Evolutionary conservation across 2,113 vertebrate genomes (phyloP), one percentile per base, ranked within the genome.

Genomic region (Porphyrio hochstetteri): DNA sequence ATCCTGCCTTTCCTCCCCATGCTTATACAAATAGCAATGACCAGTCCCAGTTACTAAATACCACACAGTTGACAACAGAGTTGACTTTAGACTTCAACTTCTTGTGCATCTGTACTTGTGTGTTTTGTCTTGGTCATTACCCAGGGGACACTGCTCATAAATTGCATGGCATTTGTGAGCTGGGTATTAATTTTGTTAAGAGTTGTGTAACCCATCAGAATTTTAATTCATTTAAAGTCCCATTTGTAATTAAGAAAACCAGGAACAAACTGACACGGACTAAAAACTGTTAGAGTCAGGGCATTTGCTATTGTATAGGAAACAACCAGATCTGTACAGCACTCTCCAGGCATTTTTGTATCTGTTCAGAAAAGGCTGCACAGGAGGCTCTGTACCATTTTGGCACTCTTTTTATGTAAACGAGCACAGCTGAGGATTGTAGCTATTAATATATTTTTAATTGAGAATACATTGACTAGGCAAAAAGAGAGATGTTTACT

Each of bases 401-500:
- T 90, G 67, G 17, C n/a, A 17, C 11, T 88, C 52, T 52, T 80
- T 57, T 76, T 59, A 63, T 88, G 74, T 38, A 86, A 80, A 85
- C 81, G 59, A 86, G 61, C 35, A 40, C 56, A 65, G 70, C 61
- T 74, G 79, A 88, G 40, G 28, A 53, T 74, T 82, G 36, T 90
- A 23, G 52, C 44, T 92, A 72, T 90, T 83, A 88, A 86, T 88
- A 36, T 74, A 59, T 79, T 91, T 94, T 89, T 71, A 92, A 92
- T 88, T 63, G 84, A 61, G 50, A 77, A 33, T 63, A 36, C 76
- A 72, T 79, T 92, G 83, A 52, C 53, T 80, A 83, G 74, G 84
- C 65, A 75, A 87, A 87, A 82, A 75, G 79, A 82, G n/a, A 67
- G 25, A 81, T n/a, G 50, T 86, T 91, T 92, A 42, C 52, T 70